phyloP scores from a whole-genome alignment of 2,113 vertebrate genomes.

The Tenebrosternarchus preto region DNA sequence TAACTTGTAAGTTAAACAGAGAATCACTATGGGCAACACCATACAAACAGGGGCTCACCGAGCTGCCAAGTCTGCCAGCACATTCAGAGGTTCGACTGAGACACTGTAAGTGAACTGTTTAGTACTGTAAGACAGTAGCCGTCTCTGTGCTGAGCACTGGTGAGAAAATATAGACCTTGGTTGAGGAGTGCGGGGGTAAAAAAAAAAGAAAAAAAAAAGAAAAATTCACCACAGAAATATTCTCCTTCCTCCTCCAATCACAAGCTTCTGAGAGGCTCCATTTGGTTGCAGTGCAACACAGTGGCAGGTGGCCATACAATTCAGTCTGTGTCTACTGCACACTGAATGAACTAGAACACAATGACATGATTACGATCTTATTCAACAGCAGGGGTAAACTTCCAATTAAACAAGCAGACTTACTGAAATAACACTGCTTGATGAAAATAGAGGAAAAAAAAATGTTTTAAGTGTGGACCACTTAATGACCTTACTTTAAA shows the following conservation, averaged over 20 bases:
- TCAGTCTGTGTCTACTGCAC: constrained; percentile 53
- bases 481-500: background rate
- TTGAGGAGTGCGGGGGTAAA: background rate
- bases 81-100: constrained; percentile 13
- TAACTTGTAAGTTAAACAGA: constrained; percentile 7
- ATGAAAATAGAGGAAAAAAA: background rate
- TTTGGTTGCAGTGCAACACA: constrained; percentile 55
- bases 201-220: background rate
- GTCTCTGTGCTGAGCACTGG: background rate
- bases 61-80: background rate
- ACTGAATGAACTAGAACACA: constrained; percentile 50
- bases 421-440: background rate
- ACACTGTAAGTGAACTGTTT: constrained; percentile 25
- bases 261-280: constrained; percentile 47
- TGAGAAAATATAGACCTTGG: background rate
- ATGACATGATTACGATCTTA: constrained; percentile 52
- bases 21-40: background rate
- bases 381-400: constrained; percentile 35
- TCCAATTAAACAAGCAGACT: constrained; percentile 46
- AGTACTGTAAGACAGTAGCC: constrained; percentile 7
- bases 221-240: constrained; percentile 39
- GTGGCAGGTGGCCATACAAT: constrained; percentile 59
- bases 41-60: background rate
- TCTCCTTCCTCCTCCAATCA: constrained; percentile 49
- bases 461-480: background rate